Evolutionary conservation across 1,140 invertebrate species (phyloP).

Genomic region (Archegozetes longisetosus): DNA sequence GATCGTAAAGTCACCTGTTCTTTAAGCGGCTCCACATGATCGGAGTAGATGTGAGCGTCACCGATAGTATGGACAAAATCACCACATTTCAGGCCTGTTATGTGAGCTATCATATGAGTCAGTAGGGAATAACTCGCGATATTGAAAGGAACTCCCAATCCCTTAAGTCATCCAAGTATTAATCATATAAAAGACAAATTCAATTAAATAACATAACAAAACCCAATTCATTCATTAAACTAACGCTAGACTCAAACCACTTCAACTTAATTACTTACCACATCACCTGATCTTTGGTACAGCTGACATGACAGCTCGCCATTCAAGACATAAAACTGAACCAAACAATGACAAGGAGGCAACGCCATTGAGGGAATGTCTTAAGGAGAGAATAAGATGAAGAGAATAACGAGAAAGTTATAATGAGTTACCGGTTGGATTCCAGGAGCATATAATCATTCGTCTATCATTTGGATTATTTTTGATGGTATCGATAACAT

Average conservation of each 20-base stretch:
- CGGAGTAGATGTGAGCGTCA: conserved; percentile 89
- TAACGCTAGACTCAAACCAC: not conserved
- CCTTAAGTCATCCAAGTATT: conserved; percentile 32
- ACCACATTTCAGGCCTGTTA: conserved; percentile 72
- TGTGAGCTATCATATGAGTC: conserved; percentile 89
- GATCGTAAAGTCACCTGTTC: conserved; percentile 42
- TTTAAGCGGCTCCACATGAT: conserved; percentile 71
- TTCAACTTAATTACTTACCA: conserved; percentile 35
- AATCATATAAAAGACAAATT: not conserved
- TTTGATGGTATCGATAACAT: conserved; percentile 69
- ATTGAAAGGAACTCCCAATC: conserved; percentile 95
- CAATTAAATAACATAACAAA: no score
- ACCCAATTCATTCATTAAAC: no score
- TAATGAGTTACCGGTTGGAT: conserved; percentile 42
- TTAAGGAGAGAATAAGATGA: conserved; percentile 21
- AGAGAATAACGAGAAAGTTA: conserved; percentile 1
- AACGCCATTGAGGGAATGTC: conserved; percentile 85
- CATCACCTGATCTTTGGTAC: conserved; percentile 93
- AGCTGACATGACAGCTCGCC: conserved; percentile 69
- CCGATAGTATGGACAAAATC: conserved; percentile 94
- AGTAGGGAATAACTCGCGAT: conserved; percentile 92
- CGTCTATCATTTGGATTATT: conserved; percentile 68
- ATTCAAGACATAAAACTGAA: conserved; percentile 84
- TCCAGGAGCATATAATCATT: conserved; percentile 92
- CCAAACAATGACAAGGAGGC: conserved; percentile 88